Base-by-base conservation (phyloP, 2,797 vertebrate genomes). In the Malurus splendens region DNA sequence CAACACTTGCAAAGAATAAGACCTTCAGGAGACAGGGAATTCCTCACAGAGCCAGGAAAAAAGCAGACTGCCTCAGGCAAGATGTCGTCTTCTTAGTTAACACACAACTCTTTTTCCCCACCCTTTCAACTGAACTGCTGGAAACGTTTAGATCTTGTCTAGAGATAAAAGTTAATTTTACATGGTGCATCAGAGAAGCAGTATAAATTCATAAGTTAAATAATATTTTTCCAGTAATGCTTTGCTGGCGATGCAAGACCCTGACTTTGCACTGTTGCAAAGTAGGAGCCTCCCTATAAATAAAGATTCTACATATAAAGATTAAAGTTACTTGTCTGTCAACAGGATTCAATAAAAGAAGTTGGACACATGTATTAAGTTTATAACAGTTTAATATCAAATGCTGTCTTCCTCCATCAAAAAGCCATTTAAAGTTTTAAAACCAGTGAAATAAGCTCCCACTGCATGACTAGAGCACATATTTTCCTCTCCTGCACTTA, bases 141-240 rank as follows among this genome's bases (percentile, higher is more conserved):
- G 82, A 90, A 93, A 87, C 12, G 4, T 89, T 95, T 92, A 93
- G 92, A 95, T 94, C 93, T 89, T 90, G 92, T 93, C 80, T 90
- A 51, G 77, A 92, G 92, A 95, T 95, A 94, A 79, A 90, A 85
- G 74, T 93, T 92, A 93, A 95, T 94, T 95, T 94, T 86, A 90
- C 85, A 90, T 18, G 73, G 77, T 71, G 64, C 87, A 91, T 92
- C 92, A 94, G 91, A 93, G 73, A 82, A 2, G 0, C 60, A 48
- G 67, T 24, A 71, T 48, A 90, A 82, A 66, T 38, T 86, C 85
- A 82, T 73, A 90, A 78, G 81, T 5, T n/a, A 87, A 93, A 47
- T 87, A 68, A 61, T 73, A 87, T 83, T 86, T 82, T 89, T 73
- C 64, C 77, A 86, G 65, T 18, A 50, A 87, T 78, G 41, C 44